Evolutionary conservation across 2,113 vertebrate genomes (phyloP).

Genomic region (Centrocercus urophasianus): DNA sequence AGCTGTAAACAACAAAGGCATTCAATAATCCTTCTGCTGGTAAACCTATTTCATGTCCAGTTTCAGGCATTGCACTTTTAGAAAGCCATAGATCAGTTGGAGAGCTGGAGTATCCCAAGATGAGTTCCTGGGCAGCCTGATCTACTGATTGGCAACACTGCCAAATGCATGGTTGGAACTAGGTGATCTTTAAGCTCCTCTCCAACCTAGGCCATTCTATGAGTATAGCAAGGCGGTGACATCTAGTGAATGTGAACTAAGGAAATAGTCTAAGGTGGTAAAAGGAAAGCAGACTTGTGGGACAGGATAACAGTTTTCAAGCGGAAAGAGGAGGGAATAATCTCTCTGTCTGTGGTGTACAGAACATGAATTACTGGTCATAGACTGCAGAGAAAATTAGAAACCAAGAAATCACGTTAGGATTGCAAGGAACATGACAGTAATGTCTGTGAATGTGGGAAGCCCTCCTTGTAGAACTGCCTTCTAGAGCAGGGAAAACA

Average conservation of each 20-base stretch:
- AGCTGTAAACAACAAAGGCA: not conserved
- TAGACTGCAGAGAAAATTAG: not conserved
- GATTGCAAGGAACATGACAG: not conserved
- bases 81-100: not conserved
- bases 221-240: not conserved
- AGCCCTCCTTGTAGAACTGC: not conserved
- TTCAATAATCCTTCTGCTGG: not conserved
- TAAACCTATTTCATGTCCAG: not conserved
- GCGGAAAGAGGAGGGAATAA: not conserved
- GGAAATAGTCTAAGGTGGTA: not conserved
- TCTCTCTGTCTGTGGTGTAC: not conserved
- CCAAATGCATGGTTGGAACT: no score
- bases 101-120: not conserved
- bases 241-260: not conserved
- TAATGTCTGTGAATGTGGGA: not conserved
- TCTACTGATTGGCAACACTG: no score
- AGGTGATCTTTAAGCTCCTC: no score
- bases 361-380: not conserved
- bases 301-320: not conserved
- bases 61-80: not conserved
- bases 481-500: not conserved
- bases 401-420: not conserved
- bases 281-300: not conserved
- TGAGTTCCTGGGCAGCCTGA: no score
- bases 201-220: no score